phyloP scores from a whole-genome alignment of 2,113 vertebrate genomes.

The Elephantulus edwardii region DNA sequence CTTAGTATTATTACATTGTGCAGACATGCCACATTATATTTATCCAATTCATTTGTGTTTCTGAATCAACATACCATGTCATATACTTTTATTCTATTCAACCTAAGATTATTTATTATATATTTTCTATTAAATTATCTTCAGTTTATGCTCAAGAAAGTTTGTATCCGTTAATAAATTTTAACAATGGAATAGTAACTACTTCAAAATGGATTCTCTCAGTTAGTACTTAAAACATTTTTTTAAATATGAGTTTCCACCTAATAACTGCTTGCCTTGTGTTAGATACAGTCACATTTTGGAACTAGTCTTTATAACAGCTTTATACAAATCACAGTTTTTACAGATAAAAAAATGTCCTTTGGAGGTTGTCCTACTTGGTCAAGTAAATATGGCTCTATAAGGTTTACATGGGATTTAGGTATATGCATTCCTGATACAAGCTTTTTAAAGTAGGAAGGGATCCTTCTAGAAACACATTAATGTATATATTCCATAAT shows the following conservation, averaged over 20 bases:
- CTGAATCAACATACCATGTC: not conserved
- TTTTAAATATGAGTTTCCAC: not conserved
- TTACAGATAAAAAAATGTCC: conserved; percentile 22
- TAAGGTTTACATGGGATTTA: conserved; percentile 18
- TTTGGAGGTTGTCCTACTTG: not conserved
- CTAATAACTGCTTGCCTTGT: conserved; percentile 1
- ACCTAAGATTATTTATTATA: conserved; percentile 8
- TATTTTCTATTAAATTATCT: conserved; percentile 5
- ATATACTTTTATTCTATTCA: not conserved
- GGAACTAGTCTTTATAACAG: not conserved
- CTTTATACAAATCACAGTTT: not conserved
- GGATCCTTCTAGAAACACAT: not conserved
- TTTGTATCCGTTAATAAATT: not conserved
- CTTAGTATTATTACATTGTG: not conserved
- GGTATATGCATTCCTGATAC: conserved; percentile 6
- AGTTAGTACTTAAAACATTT: not conserved
- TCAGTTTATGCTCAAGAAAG: conserved; percentile 33
- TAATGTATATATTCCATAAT: not conserved
- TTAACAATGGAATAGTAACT: conserved; percentile 28
- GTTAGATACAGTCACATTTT: not conserved
- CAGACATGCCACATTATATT: not conserved
- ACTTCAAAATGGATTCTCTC: conserved; percentile 8
- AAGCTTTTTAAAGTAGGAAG: conserved; percentile 19
- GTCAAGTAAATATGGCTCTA: not conserved
- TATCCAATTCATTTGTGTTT: not conserved